These are phyloP conservation scores for Picathartes gymnocephalus DNA, from an alignment of 2,113 vertebrate genomes.

Conservation along the genomic window DNA sequence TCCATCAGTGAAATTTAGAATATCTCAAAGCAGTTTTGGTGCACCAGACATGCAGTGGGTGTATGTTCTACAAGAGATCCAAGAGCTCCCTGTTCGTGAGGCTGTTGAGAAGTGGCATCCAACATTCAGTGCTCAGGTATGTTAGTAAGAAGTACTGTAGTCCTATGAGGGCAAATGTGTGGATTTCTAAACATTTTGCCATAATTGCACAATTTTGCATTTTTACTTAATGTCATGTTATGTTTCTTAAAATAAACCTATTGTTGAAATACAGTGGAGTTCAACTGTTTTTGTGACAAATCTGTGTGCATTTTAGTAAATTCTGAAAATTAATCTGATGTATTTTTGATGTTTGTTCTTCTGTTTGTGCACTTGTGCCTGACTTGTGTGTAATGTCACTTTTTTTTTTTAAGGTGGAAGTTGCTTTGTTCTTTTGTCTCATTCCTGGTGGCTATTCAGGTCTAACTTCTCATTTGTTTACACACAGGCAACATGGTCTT, in stretches of 20 bases:
- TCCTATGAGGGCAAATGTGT: conserved; percentile 84
- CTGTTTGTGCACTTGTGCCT: not conserved
- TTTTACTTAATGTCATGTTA: conserved; percentile 83
- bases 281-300: not conserved
- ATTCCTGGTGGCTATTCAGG: not conserved
- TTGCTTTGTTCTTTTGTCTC: not conserved
- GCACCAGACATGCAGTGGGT: conserved; percentile 45
- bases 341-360: not conserved
- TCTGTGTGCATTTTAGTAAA: not conserved
- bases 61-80: conserved; percentile 54
- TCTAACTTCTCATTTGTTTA: not conserved
- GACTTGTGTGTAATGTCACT: not conserved
- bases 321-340: not conserved
- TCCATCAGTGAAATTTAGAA: conserved; percentile 19
- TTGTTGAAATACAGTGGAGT: conserved; percentile 68
- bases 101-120: conserved; percentile 70
- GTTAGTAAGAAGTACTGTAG: conserved; percentile 99
- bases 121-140: conserved; percentile 94
- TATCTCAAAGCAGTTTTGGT: conserved; percentile 57
- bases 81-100: conserved; percentile 46
- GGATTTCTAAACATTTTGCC: conserved; percentile 96
- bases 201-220: conserved; percentile 96
- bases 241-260: conserved; percentile 81
- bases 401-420: not conserved
- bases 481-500: accelerated